Percentiles rank a stretch among this genome's conserved stretches.
These are phyloP conservation scores for Pseudocheirus occidentalis DNA, from an alignment of 2,797 vertebrate genomes.

Conservation along the genomic window DNA sequence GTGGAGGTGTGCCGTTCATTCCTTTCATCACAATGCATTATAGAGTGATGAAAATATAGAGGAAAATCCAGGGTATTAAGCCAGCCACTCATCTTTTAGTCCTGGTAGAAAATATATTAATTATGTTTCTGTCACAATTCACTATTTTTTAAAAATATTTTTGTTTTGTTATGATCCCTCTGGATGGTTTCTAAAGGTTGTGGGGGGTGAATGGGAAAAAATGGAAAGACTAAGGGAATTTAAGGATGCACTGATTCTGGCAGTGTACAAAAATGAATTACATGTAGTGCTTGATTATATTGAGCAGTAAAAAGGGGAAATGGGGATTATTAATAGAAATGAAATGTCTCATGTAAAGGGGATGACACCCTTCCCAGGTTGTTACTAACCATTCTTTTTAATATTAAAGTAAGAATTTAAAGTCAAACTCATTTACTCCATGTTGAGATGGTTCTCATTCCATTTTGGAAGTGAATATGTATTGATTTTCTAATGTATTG, in stretches of 20 bases:
- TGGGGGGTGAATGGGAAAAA: neutral
- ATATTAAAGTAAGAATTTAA: neutral
- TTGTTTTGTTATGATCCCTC: neutral
- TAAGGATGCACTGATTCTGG: neutral
- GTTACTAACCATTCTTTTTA: neutral
- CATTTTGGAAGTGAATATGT: neutral
- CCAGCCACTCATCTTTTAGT: neutral
- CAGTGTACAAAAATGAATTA: neutral
- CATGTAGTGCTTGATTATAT: neutral
- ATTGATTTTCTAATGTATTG: neutral
- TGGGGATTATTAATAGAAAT: neutral
- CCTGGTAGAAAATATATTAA: neutral
- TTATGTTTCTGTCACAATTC: too few species aligned
- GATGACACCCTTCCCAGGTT: neutral
- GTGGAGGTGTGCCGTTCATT: neutral
- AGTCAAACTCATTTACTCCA: neutral
- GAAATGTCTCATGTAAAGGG: neutral
- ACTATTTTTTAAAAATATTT: neutral
- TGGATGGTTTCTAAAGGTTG: neutral
- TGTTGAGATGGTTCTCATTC: neutral
- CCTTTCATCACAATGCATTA: neutral
- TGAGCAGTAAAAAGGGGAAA: neutral
- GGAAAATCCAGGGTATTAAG: neutral
- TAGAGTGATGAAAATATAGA: neutral
- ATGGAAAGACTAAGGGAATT: neutral